A percentile compares a stretch with the other conserved stretches of the same genome.
Evolutionary conservation across 2,888 invertebrate species (phyloP).

Genomic region (Xanthia icteritia): DNA sequence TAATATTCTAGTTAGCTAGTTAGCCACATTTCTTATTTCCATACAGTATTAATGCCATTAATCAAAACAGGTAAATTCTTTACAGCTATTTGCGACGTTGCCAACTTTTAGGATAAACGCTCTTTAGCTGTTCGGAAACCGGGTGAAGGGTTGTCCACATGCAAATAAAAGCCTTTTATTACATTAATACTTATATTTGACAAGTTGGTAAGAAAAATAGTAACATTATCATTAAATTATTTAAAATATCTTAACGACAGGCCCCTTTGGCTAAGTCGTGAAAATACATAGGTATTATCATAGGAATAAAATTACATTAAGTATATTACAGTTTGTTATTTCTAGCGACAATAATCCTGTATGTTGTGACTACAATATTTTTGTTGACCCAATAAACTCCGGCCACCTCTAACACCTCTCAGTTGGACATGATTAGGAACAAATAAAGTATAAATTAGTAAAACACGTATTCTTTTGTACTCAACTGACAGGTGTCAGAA

Average conservation of each 20-base stretch:
- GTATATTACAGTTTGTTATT: slow-evolving; percentile 46
- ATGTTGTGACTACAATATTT: neutral
- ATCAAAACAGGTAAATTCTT: no score
- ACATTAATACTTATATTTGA: slow-evolving; percentile 61
- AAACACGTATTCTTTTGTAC: no score
- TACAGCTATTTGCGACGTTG: no score
- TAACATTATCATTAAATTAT: slow-evolving; percentile 38
- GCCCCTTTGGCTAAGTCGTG: neutral
- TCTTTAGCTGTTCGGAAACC: no score
- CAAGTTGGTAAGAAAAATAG: slow-evolving; percentile 54
- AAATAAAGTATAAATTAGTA: no score
- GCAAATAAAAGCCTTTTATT: slow-evolving; percentile 55
- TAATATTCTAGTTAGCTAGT: no score
- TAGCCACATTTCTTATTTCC: no score
- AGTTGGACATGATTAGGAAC: no score
- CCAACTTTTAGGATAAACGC: no score
- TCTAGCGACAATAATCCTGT: slow-evolving; percentile 3
- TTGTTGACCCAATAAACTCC: neutral
- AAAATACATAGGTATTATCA: slow-evolving; percentile 12
- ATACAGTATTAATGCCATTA: no score
- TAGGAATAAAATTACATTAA: slow-evolving; percentile 29
- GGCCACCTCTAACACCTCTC: no score
- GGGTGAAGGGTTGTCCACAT: slow-evolving; percentile 13
- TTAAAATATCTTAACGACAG: slow-evolving; percentile 8
- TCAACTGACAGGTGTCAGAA: no score